A percentile compares a stretch with the other conserved stretches of the same genome.
Evolutionary conservation across 2,888 invertebrate species (phyloP).

Genomic region (Aproaerema taeniolella): DNA sequence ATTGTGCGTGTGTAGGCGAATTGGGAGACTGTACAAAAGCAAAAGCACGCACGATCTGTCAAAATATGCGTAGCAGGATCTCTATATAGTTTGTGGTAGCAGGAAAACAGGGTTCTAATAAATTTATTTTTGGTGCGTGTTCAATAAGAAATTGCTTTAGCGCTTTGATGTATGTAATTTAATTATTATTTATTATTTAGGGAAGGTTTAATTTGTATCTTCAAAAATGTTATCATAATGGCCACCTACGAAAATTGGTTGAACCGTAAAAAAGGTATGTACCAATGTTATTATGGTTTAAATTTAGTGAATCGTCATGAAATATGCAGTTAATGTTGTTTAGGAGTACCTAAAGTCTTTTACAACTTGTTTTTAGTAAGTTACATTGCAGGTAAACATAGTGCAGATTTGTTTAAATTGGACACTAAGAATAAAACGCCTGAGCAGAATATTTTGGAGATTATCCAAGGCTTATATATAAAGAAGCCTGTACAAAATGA

Average conservation of each 20-base stretch:
- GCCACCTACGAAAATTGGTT: conserved; percentile 68
- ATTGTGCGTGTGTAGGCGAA: neutral
- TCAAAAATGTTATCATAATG: conserved; percentile 52
- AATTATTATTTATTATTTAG: conserved; percentile 26
- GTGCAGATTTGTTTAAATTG: conserved; percentile 81
- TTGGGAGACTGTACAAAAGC: conserved; percentile 4
- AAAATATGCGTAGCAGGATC: too few relatives aligned
- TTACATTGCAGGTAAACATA: conserved; percentile 66
- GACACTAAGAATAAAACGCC: conserved; percentile 77
- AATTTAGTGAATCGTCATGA: conserved; percentile 6
- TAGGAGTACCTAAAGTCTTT: conserved; percentile 3
- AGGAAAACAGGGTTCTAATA: conserved; percentile 43
- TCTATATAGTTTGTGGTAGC: conserved; percentile 24
- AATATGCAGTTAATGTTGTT: conserved; percentile 3
- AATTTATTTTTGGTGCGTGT: conserved; percentile 34
- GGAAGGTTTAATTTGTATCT: conserved; percentile 15
- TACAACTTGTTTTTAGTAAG: conserved; percentile 9
- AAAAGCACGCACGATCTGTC: conserved; percentile 22
- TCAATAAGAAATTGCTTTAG: conserved; percentile 21
- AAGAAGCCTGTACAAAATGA: conserved; percentile 58
- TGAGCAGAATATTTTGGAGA: conserved; percentile 80
- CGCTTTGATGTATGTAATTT: conserved; percentile 4
- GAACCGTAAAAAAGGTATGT: conserved; percentile 70
- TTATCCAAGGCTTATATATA: conserved; percentile 78
- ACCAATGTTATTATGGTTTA: conserved; percentile 22